Base-by-base conservation (phyloP, 2,888 invertebrate genomes). In the Oxycera nigricornis region DNA sequence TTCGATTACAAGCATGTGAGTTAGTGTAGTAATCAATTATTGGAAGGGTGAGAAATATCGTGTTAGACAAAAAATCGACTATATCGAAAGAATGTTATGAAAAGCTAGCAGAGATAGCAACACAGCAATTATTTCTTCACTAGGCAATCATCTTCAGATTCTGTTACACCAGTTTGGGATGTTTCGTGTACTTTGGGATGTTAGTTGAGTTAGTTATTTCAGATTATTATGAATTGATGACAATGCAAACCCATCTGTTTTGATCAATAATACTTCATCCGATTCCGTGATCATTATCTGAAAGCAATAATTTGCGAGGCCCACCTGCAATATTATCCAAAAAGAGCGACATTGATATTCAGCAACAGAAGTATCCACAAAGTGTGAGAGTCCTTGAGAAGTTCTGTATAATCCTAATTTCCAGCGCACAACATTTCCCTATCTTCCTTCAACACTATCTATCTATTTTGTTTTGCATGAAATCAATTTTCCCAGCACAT, bases 321-420 rank as follows among this genome's bases (percentile, higher is more conserved):
- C 39, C 65, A 65, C 65, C 65, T 65, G 65, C 22, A 39, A 65
- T 65, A 41, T 20, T 65, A 65, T 65, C 65, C 65, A 65, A 22
- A 65, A 39, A 24, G 41, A 41, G 39, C 24, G 41, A 11, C 65
- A 65, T 65, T 65, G 41, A 35, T 39, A 7, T 14, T 24, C 9
- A 65, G 20, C 6, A 30, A 55, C 20, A n/a, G 26, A 59, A 20
- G 26, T 39, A 65, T 61, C 61, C 61, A 61, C 31, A 14, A 52
- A 17, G 61, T 7, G 17, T 7, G 17, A 17, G 31, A 3, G 28
- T 61, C 11, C 35, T 20, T 20, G 14, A 61, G n/a, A 30, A 31
- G 9, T 31, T 17, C 31, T 61, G 30, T 24, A 7, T 61, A 61
- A 61, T 61, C 61, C 61, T 30, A 31, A 31, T 61, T 11, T 46